These are phyloP conservation scores for Lepidochrysops patricia DNA, from an alignment of 2,888 invertebrate species.

Conservation along the genomic window DNA sequence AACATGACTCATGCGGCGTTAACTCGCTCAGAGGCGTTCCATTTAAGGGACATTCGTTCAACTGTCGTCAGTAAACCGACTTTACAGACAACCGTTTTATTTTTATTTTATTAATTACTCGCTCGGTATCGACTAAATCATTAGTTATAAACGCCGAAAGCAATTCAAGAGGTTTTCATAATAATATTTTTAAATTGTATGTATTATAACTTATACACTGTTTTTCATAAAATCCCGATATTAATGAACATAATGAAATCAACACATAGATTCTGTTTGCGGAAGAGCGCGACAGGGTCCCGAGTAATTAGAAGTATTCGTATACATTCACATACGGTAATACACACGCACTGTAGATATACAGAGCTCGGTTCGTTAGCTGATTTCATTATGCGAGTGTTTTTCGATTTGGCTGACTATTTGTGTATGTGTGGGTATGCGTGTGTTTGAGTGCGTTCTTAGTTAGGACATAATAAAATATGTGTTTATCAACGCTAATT, in stretches of 20 bases:
- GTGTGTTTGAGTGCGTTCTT: neutral
- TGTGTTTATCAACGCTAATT: neutral
- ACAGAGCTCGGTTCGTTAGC: conserved; percentile 22
- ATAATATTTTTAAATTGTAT: no score
- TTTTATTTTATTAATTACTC: no score
- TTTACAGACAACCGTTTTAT: no score
- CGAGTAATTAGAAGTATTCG: conserved; percentile 8
- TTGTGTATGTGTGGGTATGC: neutral
- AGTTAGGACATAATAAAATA: no score
- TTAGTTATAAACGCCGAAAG: no score
- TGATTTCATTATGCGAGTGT: conserved; percentile 22
- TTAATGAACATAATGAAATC: neutral
- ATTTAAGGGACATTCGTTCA: no score
- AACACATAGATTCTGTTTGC: neutral
- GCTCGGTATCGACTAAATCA: no score
- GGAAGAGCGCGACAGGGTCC: neutral
- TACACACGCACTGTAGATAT: conserved; percentile 21
- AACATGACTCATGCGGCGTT: no score
- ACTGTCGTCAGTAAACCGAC: no score
- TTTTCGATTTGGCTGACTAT: conserved; percentile 29
- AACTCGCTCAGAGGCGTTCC: no score
- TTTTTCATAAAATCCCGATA: neutral
- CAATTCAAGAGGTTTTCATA: no score
- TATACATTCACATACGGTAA: conserved; percentile 32
- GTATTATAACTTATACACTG: no score